Conservation (phyloP, 2,113 vertebrate species). For the Sander lucioperca region DNA sequence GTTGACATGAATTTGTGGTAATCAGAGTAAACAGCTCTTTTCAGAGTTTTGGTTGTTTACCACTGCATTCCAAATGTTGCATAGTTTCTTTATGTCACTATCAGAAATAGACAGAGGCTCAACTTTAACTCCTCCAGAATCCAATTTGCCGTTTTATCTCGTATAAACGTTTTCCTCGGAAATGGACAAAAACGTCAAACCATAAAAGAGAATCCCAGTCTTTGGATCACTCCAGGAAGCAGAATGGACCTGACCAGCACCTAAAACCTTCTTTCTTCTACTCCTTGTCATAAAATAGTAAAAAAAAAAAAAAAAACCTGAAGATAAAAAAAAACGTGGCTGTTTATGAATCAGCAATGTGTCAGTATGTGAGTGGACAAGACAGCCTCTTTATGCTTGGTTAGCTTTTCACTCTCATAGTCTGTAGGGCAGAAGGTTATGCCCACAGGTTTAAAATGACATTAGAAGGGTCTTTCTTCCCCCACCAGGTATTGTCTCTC, state of each 20-base stretch:
- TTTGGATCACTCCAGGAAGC: not conserved
- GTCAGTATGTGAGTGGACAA: constrained; percentile 72
- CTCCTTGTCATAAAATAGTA: constrained; percentile 10
- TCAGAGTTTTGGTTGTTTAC: constrained; percentile 13
- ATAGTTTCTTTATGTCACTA: constrained; percentile 5
- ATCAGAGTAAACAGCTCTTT: not conserved
- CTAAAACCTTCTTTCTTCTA: not conserved
- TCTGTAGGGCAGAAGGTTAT: constrained; percentile 65
- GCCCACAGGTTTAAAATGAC: constrained; percentile 56
- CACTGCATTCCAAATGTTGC: not conserved
- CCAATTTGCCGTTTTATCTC: constrained; percentile 23
- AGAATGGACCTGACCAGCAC: not conserved
- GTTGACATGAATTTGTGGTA: not conserved
- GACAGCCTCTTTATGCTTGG: constrained; percentile 67
- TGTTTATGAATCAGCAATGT: constrained; percentile 70
- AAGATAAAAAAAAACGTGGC: constrained; percentile 37
- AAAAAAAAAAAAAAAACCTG: constrained; percentile 3
- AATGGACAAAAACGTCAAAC: constrained; percentile 19
- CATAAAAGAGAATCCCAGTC: constrained; percentile 23
- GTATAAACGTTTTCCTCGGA: constrained; percentile 35
- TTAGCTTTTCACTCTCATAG: constrained; percentile 67
- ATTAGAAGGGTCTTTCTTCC: constrained; percentile 45
- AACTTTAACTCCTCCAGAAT: constrained; percentile 34
- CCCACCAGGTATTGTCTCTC: constrained; percentile 30
- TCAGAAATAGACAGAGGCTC: constrained; percentile 27